These are phyloP conservation scores for Labia minor DNA, from an alignment of 2,888 invertebrate species.

Conservation along the genomic window DNA sequence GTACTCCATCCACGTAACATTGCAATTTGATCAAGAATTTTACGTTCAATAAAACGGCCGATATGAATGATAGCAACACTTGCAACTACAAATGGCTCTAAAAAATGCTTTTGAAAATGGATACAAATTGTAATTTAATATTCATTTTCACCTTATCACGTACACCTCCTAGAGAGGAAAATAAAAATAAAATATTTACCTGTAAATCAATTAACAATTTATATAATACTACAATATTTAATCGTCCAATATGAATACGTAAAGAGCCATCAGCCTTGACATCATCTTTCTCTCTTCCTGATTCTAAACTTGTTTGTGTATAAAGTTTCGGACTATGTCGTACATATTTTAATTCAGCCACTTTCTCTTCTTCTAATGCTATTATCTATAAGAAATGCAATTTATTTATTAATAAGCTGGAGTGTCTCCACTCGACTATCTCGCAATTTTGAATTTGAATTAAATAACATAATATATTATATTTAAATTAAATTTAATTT, in stretches of 20 bases:
- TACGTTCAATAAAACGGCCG: not conserved
- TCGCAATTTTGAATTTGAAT: not conserved
- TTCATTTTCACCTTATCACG: too few species aligned
- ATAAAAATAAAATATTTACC: conserved; percentile 36
- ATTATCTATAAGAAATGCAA: conserved; percentile 52
- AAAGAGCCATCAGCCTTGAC: conserved; percentile 59
- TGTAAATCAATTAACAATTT: conserved; percentile 53
- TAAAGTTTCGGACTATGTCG: conserved; percentile 50
- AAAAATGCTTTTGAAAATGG: conserved; percentile 42
- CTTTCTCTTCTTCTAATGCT: conserved; percentile 68
- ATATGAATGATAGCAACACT: conserved; percentile 23
- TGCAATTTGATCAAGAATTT: conserved; percentile 30
- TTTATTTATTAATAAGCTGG: conserved; percentile 23
- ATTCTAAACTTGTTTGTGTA: conserved; percentile 41
- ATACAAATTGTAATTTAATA: conserved; percentile 16
- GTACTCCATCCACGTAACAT: conserved; percentile 41
- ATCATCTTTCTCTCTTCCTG: conserved; percentile 35
- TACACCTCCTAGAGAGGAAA: too few species aligned
- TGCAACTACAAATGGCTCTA: conserved; percentile 42
- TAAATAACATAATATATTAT: too few species aligned
- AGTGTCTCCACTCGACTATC: conserved; percentile 18
- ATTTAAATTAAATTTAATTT: too few species aligned
- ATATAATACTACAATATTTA: conserved; percentile 59
- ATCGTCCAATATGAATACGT: conserved; percentile 55
- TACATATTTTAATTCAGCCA: conserved; percentile 67